These are phyloP conservation scores for Toxotes chatareus DNA, from an alignment of 2,113 vertebrate genomes.

Conservation along the genomic window DNA sequence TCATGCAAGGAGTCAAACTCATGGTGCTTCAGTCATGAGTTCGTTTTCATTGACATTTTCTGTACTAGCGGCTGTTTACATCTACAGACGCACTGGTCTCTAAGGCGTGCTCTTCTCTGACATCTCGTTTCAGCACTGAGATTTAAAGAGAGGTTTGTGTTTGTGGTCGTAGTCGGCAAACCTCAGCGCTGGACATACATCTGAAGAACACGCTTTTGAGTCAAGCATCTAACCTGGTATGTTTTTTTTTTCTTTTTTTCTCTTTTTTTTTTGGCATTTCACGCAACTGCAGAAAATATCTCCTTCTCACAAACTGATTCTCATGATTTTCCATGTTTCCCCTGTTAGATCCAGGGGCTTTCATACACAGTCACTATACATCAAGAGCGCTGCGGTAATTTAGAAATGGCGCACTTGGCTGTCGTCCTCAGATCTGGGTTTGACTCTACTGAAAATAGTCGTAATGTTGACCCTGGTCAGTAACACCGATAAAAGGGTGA, in stretches of 20 bases:
- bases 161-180: slow-evolving; percentile 49
- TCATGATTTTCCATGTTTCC: neutral
- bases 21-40: slow-evolving; percentile 14
- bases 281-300: slow-evolving; percentile 37
- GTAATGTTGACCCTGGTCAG: neutral
- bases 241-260: neutral
- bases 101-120: slow-evolving; percentile 3
- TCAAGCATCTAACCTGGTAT: neutral
- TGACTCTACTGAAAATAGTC: too few species aligned
- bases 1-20: slow-evolving; percentile 53
- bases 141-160: slow-evolving; percentile 24
- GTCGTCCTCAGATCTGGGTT: neutral
- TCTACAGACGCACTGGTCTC: slow-evolving; percentile 2
- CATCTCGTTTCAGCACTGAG: slow-evolving; percentile 21
- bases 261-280: slow-evolving; percentile 61
- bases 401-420: neutral
- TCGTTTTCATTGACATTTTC: slow-evolving; percentile 74
- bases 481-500: slow-evolving; percentile 5
- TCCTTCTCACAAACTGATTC: slow-evolving; percentile 39
- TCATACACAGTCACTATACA: slow-evolving; percentile 7
- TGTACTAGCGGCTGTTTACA: slow-evolving; percentile 71
- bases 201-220: slow-evolving; percentile 14
- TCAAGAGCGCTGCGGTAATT: neutral
- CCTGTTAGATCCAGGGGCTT: neutral
- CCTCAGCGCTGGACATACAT: slow-evolving; percentile 31